Evolutionary conservation across 2,113 vertebrate species (phyloP).

Genomic region (Orthochromis malagaraziensis): DNA sequence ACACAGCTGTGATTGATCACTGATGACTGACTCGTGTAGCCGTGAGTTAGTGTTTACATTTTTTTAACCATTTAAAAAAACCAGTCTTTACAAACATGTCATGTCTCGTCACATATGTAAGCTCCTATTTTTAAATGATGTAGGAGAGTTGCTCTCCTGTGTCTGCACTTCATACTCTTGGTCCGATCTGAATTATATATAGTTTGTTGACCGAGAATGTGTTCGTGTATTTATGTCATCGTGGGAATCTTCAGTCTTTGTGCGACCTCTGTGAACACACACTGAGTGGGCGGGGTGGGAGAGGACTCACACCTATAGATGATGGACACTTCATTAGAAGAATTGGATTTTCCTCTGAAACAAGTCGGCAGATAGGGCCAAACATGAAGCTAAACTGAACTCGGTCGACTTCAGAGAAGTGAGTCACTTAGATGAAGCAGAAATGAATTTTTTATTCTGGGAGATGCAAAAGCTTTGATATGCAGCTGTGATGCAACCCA

Average conservation of each 20-base stretch:
- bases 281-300: background rate
- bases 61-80: background rate
- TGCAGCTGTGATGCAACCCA: background rate
- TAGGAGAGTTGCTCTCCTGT: background rate
- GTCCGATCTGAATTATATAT: background rate
- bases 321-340: background rate
- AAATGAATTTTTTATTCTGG: background rate
- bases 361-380: background rate
- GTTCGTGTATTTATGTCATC: background rate
- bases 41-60: background rate
- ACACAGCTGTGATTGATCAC: background rate
- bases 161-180: background rate
- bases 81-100: background rate
- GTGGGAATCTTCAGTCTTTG: slow-evolving; percentile 3
- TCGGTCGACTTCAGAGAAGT: background rate
- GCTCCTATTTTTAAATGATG: background rate
- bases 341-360: background rate
- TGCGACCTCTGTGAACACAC: slow-evolving; percentile 6
- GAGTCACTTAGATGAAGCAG: background rate
- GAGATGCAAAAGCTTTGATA: background rate
- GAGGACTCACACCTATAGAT: background rate
- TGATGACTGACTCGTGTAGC: background rate
- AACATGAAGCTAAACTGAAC: background rate
- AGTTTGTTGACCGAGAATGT: background rate
- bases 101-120: background rate